These are phyloP conservation scores for Azemiops feae DNA, from an alignment of 2,113 vertebrate genomes.

Conservation along the genomic window DNA sequence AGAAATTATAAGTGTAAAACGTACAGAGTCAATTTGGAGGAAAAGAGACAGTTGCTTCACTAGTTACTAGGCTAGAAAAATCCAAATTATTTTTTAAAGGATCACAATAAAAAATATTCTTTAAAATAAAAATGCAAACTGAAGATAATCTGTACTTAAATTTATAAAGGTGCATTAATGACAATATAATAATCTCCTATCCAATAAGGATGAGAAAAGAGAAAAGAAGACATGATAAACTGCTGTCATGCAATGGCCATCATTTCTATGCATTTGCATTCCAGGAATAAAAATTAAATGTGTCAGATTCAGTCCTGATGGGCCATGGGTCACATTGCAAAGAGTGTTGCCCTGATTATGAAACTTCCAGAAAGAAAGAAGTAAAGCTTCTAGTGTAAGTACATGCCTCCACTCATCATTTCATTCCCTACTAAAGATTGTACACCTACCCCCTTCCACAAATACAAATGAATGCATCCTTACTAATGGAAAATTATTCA, in stretches of 20 bases:
- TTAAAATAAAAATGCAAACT: background rate
- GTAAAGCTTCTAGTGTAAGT: background rate
- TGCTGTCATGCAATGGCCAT: background rate
- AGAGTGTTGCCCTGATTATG: background rate
- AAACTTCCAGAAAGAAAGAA: background rate
- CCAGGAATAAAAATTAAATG: background rate
- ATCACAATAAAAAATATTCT: background rate
- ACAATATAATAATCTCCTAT: background rate
- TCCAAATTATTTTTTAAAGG: background rate
- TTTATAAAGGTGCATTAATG: background rate
- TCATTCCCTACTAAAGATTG: background rate
- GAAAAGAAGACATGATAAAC: background rate
- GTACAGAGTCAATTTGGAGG: background rate
- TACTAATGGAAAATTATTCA: background rate
- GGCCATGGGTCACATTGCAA: background rate
- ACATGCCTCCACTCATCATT: too few species aligned
- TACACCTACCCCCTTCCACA: background rate
- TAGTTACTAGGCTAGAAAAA: background rate
- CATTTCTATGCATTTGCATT: background rate
- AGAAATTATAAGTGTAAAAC: background rate
- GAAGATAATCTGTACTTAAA: background rate
- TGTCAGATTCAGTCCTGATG: background rate
- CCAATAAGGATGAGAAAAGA: too few species aligned
- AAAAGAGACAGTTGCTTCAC: background rate
- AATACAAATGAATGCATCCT: background rate